Evolutionary conservation across 2,113 vertebrate genomes (phyloP).

Genomic region (Heloderma charlesbogerti): DNA sequence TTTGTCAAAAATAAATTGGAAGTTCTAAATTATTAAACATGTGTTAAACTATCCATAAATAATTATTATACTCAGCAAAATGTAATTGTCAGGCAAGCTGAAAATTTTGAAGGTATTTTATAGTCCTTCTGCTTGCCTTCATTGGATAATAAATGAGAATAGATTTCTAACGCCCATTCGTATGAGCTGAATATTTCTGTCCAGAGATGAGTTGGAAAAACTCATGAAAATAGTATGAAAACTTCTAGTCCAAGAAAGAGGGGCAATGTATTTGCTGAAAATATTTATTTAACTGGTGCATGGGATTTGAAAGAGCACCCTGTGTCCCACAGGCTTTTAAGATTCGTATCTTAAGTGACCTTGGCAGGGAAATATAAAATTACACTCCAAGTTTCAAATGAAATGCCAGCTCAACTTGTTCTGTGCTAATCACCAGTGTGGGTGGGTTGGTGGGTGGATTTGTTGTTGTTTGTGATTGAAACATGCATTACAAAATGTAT

Average conservation of each 20-base stretch:
- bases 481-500: background rate
- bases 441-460: no score
- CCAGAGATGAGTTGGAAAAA: constrained; percentile 8
- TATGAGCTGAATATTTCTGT: constrained; percentile 40
- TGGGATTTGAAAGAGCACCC: background rate
- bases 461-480: background rate
- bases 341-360: background rate
- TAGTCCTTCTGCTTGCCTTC: constrained; percentile 54
- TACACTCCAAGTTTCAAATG: background rate
- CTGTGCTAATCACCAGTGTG: background rate
- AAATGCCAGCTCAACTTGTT: constrained; percentile 2
- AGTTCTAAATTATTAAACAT: constrained; percentile 49
- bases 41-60: constrained; percentile 44
- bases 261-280: background rate
- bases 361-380: background rate
- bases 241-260: background rate
- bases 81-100: constrained; percentile 44
- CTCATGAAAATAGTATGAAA: constrained; percentile 19
- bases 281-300: background rate
- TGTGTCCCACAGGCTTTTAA: background rate
- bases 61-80: constrained; percentile 45
- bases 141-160: constrained; percentile 58
- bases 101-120: constrained; percentile 54
- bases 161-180: constrained; percentile 59
- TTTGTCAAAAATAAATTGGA: constrained; percentile 42